Conservation (phyloP, 1,140 invertebrate genomes). For the Lucilia sericata region DNA sequence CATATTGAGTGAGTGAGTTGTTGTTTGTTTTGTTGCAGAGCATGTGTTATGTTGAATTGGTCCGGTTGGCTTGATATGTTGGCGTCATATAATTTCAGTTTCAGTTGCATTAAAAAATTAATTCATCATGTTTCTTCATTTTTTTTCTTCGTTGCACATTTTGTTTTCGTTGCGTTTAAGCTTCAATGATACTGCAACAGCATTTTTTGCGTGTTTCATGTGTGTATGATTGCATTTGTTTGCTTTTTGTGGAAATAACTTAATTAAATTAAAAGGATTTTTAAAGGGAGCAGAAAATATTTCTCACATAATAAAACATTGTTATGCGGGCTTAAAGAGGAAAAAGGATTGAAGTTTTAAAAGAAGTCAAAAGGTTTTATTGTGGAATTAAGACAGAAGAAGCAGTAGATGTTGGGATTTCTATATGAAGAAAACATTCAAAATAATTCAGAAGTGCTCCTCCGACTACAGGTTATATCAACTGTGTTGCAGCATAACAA, state of each 20-base stretch:
- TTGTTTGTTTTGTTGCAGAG: conserved; percentile 1
- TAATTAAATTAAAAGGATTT: conserved; percentile 10
- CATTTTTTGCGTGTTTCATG: not conserved
- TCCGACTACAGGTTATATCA: too few species aligned
- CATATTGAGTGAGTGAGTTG: conserved; percentile 5
- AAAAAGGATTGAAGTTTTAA: too few species aligned
- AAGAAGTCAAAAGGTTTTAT: too few species aligned
- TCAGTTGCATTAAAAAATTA: conserved; percentile 41
- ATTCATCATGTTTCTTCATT: conserved; percentile 33
- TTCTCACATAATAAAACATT: too few species aligned
- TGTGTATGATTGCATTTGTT: not conserved
- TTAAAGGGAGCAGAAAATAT: not conserved
- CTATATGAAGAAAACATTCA: too few species aligned
- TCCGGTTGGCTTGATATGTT: conserved; percentile 33
- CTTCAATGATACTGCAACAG: conserved; percentile 10
- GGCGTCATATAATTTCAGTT: conserved; percentile 39
- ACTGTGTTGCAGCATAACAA: too few species aligned
- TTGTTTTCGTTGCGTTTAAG: conserved; percentile 33
- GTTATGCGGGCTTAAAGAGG: too few species aligned
- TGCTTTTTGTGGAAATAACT: not conserved
- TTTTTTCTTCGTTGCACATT: not conserved
- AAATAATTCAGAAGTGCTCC: too few species aligned
- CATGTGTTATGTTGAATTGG: conserved; percentile 17
- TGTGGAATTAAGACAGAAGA: too few species aligned
- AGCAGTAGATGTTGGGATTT: too few species aligned